Percentiles rank a stretch among this genome's conserved stretches.
Evolutionary conservation across 2,888 invertebrate genomes (phyloP).

Genomic region (Cataglyphis livida): DNA sequence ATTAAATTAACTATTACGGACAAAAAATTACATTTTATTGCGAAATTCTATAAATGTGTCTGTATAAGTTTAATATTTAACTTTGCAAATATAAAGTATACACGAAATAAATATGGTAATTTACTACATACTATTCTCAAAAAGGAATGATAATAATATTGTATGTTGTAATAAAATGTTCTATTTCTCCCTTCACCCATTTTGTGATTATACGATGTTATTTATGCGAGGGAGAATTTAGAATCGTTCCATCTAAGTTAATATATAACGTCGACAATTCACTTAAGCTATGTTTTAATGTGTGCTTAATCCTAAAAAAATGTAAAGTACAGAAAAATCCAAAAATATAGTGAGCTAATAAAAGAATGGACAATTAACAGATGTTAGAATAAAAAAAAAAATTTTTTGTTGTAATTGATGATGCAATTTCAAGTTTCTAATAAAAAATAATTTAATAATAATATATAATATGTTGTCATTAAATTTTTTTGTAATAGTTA

Average conservation of each 20-base stretch:
- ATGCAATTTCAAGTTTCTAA: neutral
- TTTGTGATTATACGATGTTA: constrained; percentile 8
- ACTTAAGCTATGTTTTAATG: neutral
- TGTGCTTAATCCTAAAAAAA: neutral
- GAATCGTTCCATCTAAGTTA: neutral
- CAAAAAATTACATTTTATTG: neutral
- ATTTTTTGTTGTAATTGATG: neutral
- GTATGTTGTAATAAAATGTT: neutral
- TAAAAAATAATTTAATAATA: neutral
- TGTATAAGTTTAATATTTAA: constrained; percentile 27
- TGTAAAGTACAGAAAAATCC: neutral
- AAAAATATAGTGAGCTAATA: neutral
- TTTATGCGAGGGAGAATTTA: neutral
- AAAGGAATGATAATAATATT: constrained; percentile 9
- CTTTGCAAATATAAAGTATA: neutral
- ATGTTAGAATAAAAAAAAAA: neutral
- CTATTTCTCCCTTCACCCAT: neutral
- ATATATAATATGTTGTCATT: neutral
- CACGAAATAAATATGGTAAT: neutral
- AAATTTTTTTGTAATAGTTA: neutral
- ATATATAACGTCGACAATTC: neutral
- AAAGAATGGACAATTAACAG: neutral
- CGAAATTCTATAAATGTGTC: constrained; percentile 4
- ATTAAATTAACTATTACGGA: constrained; percentile 21
- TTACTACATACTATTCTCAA: constrained; percentile 9